Evolutionary conservation across 2,113 vertebrate species (phyloP).

Genomic region (Leptosomus discolor): DNA sequence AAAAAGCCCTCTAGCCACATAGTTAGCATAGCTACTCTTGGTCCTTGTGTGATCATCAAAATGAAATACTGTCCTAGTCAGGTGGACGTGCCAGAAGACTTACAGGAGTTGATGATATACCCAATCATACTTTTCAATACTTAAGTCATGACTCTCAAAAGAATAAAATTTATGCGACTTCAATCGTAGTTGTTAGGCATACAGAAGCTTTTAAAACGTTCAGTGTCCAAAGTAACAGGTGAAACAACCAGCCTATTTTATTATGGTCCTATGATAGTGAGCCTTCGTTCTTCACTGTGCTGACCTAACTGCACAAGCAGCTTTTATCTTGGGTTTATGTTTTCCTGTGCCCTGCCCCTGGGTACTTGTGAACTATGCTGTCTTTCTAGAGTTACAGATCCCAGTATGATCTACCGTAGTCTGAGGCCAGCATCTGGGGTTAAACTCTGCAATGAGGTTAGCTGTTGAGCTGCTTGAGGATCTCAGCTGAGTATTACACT

Average conservation of each 20-base stretch:
- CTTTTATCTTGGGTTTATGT: neutral
- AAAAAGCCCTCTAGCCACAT: neutral
- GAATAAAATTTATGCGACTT: neutral
- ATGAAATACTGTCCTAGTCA: neutral
- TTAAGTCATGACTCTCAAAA: neutral
- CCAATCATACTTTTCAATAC: neutral
- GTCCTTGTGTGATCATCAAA: neutral
- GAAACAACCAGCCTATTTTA: neutral
- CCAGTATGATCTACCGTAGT: neutral
- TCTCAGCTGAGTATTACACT: neutral
- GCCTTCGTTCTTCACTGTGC: neutral
- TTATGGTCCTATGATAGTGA: neutral
- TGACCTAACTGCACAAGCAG: neutral
- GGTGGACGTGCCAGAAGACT: neutral
- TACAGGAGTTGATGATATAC: neutral
- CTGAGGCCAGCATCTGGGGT: neutral
- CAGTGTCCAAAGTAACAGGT: neutral
- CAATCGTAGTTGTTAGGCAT: neutral
- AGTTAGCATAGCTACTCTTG: neutral
- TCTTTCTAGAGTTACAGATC: neutral
- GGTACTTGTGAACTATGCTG: neutral
- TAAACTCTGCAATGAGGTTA: neutral
- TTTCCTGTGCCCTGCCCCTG: accelerated
- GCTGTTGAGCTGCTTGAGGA: neutral
- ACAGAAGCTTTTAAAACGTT: neutral